phyloP scores from a whole-genome alignment of 2,888 invertebrate species.

The Molorchus minor region DNA sequence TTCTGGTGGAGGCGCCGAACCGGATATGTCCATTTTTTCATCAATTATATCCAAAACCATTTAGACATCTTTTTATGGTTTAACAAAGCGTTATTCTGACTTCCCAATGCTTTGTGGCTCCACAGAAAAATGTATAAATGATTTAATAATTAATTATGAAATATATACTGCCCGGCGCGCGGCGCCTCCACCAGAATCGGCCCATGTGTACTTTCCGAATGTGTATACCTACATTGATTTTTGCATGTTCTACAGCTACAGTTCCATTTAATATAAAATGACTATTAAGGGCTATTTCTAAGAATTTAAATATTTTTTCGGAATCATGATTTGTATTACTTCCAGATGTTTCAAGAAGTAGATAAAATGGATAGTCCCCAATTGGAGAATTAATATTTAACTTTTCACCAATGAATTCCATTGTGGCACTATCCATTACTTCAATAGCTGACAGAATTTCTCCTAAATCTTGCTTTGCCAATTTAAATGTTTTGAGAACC shows the following conservation, averaged over 20 bases:
- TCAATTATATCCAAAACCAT: too few species aligned
- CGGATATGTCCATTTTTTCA: too few species aligned
- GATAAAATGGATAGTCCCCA: constrained; percentile 79
- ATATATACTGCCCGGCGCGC: too few species aligned
- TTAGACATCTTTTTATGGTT: too few species aligned
- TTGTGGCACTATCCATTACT: constrained; percentile 82
- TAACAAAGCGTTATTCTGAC: too few species aligned
- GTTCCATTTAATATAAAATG: constrained; percentile 84
- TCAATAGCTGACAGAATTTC: constrained; percentile 96
- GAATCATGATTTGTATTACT: constrained; percentile 84
- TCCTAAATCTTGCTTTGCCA: constrained; percentile 78
- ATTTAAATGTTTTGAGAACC: constrained; percentile 77
- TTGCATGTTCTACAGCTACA: constrained; percentile 79
- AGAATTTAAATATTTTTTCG: constrained; percentile 82
- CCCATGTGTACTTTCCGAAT: background rate
- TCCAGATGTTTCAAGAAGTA: constrained; percentile 87
- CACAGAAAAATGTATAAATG: too few species aligned
- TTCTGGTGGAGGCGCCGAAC: too few species aligned
- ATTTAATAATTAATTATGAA: too few species aligned
- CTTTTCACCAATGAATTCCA: constrained; percentile 71
- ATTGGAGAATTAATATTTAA: constrained; percentile 71
- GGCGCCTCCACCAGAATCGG: too few species aligned
- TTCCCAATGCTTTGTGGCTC: too few species aligned
- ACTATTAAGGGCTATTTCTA: constrained; percentile 75
- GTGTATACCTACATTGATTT: constrained; percentile 70